Evolutionary conservation across 1,140 invertebrate genomes (phyloP), one percentile per base, ranked within the genome.

Genomic region (Heliconius melpomene): DNA sequence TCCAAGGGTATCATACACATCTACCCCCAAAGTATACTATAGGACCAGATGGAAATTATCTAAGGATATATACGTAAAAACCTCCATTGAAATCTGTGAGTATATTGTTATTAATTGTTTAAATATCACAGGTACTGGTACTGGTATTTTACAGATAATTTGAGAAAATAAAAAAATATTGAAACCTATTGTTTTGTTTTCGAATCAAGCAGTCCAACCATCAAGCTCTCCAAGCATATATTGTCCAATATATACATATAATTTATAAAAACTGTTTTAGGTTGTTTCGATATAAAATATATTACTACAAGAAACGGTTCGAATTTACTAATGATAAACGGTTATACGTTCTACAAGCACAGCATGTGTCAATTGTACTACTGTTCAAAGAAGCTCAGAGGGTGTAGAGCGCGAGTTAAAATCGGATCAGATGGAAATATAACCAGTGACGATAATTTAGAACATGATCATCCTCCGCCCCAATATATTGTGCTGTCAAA

Each of bases 1-100:
- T 82, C 7, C 79, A 78, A 40, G 82, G 80, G 9, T 23, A 79
- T 9, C 89, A 91, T 73, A 84, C 75, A 40, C 90, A 91, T 77
- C 50, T 38, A 13, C 87, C 87, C 6, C 90, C 90, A 2, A 85
- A 79, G 75, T 91, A 91, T 72, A 66, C 74, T 7, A 46, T 86
- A 7, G 85, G 78, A 20, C 60, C 46, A 7, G 66, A 83, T 50
- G 84, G 85, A 16, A 82, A 75, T 2, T 88, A 86, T 36, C 50
- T 74, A 8, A 81, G 81, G 52, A 16, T 84, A 11, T 83, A 66
- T 66, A 26, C 60, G 11, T 66, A n/a, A 66, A 8, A 57, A 57
- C 6, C 60, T 66, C 23, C 8, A 11, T 23, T 57, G 1, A 57
- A 29, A 23, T 16, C 23, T 60, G 5, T 66, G 11, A 29, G 60